Evolutionary conservation across 2,797 vertebrate genomes (phyloP).

Genomic region (Smutsia gigantea): DNA sequence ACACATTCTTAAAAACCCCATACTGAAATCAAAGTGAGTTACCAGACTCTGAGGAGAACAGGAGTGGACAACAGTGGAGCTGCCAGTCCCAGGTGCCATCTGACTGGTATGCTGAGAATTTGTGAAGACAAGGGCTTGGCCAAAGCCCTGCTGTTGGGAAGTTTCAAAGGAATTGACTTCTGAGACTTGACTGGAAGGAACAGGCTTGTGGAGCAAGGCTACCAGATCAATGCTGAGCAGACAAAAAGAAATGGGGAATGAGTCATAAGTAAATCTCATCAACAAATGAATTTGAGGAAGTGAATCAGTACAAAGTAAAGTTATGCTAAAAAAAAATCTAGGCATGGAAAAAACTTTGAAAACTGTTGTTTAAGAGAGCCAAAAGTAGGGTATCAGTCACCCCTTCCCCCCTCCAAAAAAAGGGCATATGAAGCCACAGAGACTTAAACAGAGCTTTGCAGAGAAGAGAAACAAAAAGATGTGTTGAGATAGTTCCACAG

Average conservation of each 20-base stretch:
- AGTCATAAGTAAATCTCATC: conserved; percentile 51
- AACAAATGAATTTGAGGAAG: conserved; percentile 52
- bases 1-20: neutral
- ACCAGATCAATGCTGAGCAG: conserved; percentile 92
- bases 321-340: conserved; percentile 26
- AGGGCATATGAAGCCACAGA: neutral
- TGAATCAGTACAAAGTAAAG: conserved; percentile 16
- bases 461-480: neutral
- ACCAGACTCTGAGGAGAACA: conserved; percentile 96
- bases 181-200: conserved; percentile 83
- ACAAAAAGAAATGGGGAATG: conserved; percentile 68
- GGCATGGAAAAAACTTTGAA: neutral
- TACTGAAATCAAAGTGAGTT: conserved; percentile 75
- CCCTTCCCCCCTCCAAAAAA: no score
- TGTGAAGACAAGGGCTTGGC: conserved; percentile 96
- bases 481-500: neutral
- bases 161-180: conserved; percentile 90
- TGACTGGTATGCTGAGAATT: conserved; percentile 94
- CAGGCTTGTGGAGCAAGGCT: conserved; percentile 94
- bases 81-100: conserved; percentile 85
- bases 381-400: neutral
- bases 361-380: neutral
- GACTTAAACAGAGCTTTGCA: neutral
- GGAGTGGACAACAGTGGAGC: conserved; percentile 90
- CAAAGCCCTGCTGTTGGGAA: conserved; percentile 90